Evolutionary conservation across 1,140 invertebrate genomes (phyloP), one percentile per base, ranked within the genome.

Genomic region (Hylyphantes graminicola): DNA sequence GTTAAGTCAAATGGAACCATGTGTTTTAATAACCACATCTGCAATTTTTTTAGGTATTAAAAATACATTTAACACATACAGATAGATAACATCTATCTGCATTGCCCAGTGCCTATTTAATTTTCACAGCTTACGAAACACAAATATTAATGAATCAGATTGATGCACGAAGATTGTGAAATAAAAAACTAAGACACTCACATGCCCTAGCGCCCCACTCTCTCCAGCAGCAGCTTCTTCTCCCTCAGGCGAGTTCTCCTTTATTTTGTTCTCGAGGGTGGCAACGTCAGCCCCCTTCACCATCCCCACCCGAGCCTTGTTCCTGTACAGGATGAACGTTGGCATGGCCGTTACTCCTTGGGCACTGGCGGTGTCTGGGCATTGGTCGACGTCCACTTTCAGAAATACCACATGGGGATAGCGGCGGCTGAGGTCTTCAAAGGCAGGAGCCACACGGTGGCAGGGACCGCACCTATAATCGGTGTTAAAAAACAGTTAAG

Each of bases 321-420:
- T 98, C 85, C 94, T 93, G 89, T 96, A 98, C 88, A 99, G 97
- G 85, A 98, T 94, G 89, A 99, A 99, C 8, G 98, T 99, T 9
- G 98, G 98, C 96, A 99, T 99, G 3, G 96, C 96, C 85, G 93
- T 94, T 17, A 99, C 95, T 63, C 95, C 95, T 89, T 98, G 94
- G 21, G 91, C 90, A 35, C 93, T 92, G 2, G 97, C 96, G 51
- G 95, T 96, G 88, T 96, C 96, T 19, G 64, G 79, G 76, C 95
- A 96, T 88, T 94, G 93, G 88, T 97, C 95, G 35, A 97, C 96
- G 90, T 99, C 97, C 3, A 99, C 95, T 91, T 99, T 98, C 0
- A 99, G 90, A 89, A 99, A 99, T 9, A 97, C 92, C 10, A 96
- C 96, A 87, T 94, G 93, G 2, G 95, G 92, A 90, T 97, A 98